Conservation (phyloP, 2,113 vertebrate genomes). For the Melospiza georgiana region DNA sequence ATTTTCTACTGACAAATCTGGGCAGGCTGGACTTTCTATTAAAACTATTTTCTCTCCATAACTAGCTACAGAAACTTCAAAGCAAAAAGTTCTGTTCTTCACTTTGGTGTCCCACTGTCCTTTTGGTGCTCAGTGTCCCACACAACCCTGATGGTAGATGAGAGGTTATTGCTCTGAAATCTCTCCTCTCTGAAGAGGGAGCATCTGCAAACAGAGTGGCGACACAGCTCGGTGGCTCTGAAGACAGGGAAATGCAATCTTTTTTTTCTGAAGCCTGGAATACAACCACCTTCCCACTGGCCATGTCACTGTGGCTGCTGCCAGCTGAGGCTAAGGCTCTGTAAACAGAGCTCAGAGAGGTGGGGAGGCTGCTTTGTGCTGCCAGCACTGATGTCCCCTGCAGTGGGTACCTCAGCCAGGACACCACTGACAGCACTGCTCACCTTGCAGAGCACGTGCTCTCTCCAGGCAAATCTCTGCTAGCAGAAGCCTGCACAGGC, state of each 20-base stretch:
- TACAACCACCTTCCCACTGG: background rate
- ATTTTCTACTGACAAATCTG: background rate
- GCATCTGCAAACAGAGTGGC: background rate
- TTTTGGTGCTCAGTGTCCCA: too few relatives aligned
- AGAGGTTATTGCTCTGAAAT: background rate
- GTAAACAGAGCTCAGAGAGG: background rate
- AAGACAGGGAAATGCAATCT: background rate
- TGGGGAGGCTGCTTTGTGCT: background rate
- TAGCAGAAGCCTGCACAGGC: background rate
- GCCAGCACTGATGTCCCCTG: background rate
- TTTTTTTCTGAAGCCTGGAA: background rate
- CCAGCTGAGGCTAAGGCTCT: fast-evolving
- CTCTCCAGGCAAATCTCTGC: background rate
- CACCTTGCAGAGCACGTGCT: background rate
- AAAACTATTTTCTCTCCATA: background rate
- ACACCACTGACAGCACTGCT: background rate
- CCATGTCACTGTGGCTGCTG: fast-evolving
- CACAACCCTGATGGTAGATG: background rate
- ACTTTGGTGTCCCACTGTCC: background rate
- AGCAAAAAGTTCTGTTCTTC: background rate
- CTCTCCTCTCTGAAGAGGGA: background rate
- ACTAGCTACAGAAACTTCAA: background rate
- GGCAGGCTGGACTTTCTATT: background rate
- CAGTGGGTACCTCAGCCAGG: fast-evolving
- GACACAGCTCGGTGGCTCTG: background rate